A percentile compares a stretch with the other conserved stretches of the same genome.
These are phyloP conservation scores for Paramormyrops hopkinsi DNA, from an alignment of 2,797 vertebrate genomes.

Conservation along the genomic window DNA sequence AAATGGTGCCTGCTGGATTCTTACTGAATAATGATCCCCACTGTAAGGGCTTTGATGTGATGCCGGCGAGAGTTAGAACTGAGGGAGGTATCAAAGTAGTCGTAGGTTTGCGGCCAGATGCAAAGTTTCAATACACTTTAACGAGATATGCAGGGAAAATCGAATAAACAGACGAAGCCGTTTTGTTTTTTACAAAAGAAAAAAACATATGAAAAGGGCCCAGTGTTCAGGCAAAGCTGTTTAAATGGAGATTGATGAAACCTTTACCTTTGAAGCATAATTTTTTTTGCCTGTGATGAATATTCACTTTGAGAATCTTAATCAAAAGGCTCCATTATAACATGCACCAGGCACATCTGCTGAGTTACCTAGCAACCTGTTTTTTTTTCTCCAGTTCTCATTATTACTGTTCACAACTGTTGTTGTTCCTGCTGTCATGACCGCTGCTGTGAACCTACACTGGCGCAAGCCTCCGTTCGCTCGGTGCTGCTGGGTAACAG, in stretches of 20 bases:
- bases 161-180: background rate
- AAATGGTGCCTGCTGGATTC: background rate
- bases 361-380: constrained; percentile 23
- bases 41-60: background rate
- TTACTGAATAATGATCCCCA: background rate
- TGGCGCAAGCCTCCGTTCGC: background rate
- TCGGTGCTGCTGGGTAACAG: background rate
- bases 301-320: constrained; percentile 20
- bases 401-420: constrained; percentile 16
- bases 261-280: background rate
- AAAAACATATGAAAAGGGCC: background rate
- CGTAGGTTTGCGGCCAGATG: background rate
- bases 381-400: background rate
- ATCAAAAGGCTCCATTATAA: constrained; percentile 13
- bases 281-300: constrained; percentile 2
- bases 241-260: constrained; percentile 14
- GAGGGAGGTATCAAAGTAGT: background rate
- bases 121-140: background rate
- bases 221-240: background rate
- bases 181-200: background rate
- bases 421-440: background rate
- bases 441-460: background rate
- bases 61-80: background rate
- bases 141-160: background rate
- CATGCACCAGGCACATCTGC: background rate